These are phyloP conservation scores for Calliphora vomitoria DNA, from an alignment of 2,888 invertebrate genomes.

Conservation along the genomic window DNA sequence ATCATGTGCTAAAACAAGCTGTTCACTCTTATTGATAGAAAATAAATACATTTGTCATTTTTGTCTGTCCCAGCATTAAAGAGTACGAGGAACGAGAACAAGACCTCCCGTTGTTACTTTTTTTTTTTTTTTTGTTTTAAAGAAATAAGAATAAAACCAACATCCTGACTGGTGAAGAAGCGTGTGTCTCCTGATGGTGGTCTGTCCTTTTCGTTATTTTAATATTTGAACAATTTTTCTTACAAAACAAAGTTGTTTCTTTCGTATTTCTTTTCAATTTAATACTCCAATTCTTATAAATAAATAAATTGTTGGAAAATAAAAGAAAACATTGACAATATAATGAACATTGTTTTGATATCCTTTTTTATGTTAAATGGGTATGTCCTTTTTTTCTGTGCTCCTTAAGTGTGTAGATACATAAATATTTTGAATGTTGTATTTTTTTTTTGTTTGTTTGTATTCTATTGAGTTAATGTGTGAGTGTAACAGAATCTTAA, in stretches of 20 bases:
- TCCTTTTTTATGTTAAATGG: conserved; percentile 63
- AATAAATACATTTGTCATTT: conserved; percentile 82
- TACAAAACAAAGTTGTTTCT: conserved; percentile 55
- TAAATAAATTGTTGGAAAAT: conserved; percentile 52
- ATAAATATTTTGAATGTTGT: conserved; percentile 19
- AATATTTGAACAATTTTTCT: conserved; percentile 50
- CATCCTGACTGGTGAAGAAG: conserved; percentile 78
- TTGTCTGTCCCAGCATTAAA: conserved; percentile 74
- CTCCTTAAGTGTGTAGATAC: conserved; percentile 66
- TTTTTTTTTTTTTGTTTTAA: background rate
- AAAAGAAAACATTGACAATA: conserved; percentile 56
- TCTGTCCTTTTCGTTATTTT: conserved; percentile 33
- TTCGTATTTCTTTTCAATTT: conserved; percentile 59
- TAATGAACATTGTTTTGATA: conserved; percentile 68
- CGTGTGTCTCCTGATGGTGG: conserved; percentile 71
- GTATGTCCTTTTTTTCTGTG: conserved; percentile 67
- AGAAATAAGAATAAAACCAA: conserved; percentile 65
- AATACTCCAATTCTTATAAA: conserved; percentile 68
- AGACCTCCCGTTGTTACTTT: conserved; percentile 81
- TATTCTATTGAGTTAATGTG: conserved; percentile 32
- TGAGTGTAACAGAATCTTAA: conserved; percentile 67
- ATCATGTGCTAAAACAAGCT: conserved; percentile 74
- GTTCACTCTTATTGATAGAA: conserved; percentile 76
- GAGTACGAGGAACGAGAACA: conserved; percentile 64
- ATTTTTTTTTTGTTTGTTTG: conserved; percentile 66